Percentiles rank a stretch among this genome's conserved stretches.
Evolutionary conservation across 2,797 vertebrate genomes (phyloP).

Genomic region (Sebastes elongatus): DNA sequence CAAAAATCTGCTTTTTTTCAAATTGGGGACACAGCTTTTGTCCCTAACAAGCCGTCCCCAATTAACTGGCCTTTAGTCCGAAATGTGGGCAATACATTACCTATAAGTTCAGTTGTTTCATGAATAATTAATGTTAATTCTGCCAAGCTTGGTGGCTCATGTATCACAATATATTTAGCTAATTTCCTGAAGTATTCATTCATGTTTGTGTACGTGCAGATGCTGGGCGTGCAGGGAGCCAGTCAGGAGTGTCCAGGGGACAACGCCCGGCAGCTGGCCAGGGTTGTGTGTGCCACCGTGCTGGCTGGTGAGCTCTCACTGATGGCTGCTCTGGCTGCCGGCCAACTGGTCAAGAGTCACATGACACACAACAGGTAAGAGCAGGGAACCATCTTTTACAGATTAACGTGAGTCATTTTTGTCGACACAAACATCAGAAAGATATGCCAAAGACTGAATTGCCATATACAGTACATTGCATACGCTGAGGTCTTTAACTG

Average conservation of each 20-base stretch:
- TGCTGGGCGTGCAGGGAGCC: conserved; percentile 94
- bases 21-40: no score
- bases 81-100: no score
- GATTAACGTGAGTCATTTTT: not conserved
- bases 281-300: conserved; percentile 93
- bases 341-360: conserved; percentile 96
- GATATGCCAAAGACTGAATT: not conserved
- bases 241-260: conserved; percentile 89
- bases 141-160: not conserved
- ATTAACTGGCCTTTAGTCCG: no score
- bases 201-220: conserved; percentile 74
- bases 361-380: conserved; percentile 96
- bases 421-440: not conserved
- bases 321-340: conserved; percentile 93
- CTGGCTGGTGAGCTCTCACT: conserved; percentile 95
- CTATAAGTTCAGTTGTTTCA: no score
- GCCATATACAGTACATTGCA: no score
- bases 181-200: not conserved
- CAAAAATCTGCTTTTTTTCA: no score
- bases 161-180: not conserved
- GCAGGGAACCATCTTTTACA: not conserved
- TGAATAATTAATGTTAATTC: not conserved
- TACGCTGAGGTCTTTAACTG: no score
- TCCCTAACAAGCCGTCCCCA: no score
- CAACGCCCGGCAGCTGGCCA: conserved; percentile 93